Conservation (phyloP, 2,113 vertebrate species). For the Conger conger region DNA sequence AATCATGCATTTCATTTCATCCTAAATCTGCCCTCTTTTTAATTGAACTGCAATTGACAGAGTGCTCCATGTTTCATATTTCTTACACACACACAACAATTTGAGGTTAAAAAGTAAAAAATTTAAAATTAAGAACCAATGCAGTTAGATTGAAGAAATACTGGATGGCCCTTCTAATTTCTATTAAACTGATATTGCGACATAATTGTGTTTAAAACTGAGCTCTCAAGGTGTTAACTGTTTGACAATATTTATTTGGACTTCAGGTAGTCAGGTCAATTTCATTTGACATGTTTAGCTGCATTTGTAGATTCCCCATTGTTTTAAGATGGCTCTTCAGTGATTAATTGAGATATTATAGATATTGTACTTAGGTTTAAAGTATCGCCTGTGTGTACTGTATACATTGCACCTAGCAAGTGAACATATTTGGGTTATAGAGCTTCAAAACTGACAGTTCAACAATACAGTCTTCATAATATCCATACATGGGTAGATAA, state of each 20-base stretch:
- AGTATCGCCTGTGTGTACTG: too few relatives aligned
- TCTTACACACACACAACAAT: neutral
- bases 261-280: neutral
- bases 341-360: too few relatives aligned
- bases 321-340: neutral
- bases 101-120: neutral
- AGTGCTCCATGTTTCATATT: neutral
- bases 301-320: neutral
- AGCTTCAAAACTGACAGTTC: neutral
- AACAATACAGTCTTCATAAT: neutral
- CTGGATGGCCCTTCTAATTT: neutral
- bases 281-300: neutral
- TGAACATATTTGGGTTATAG: neutral
- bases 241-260: neutral
- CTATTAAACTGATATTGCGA: neutral
- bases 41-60: neutral
- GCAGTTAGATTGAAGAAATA: neutral
- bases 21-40: neutral
- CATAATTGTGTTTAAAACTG: neutral
- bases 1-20: neutral
- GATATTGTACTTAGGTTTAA: too few relatives aligned
- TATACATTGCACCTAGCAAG: neutral
- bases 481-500: neutral
- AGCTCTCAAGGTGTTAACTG: neutral
- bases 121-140: neutral